Base-by-base conservation (phyloP, 2,113 vertebrate genomes). In the Marmota flaviventris region DNA sequence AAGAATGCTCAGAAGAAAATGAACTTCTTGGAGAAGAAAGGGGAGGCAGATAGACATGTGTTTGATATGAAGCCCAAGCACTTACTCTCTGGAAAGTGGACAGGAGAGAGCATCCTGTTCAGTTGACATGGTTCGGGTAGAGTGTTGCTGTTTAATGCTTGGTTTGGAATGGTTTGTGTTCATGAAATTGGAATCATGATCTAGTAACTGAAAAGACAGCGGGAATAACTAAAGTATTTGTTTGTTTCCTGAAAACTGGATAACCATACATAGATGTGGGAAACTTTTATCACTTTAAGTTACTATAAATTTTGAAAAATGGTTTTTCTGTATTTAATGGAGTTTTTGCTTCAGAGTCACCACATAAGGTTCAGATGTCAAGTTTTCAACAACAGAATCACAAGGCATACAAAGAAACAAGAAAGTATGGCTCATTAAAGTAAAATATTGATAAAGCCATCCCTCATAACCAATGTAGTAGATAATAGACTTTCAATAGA, bases 31-130 rank as follows among this genome's bases (percentile, higher is more conserved):
- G 99, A 99, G 94, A 99, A 97, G 98, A 99, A 99, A 98, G 99
- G 99, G 14, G 99, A 99, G 95, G 94, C 99, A 0, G 99, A 99
- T 96, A 98, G 99, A 85, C 99, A 99, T 27, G 99, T 99, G 65
- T 99, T 99, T 65, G 98, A 99, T 96, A 98, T 99, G 94, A 99
- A 99, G 96, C 99, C 99, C 39, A 99, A 99, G 98, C 99, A 99
- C 85, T 98, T 99, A 7, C 98, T 99, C 73, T 97, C 99, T 34
- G 99, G 99, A 25, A 99, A 99, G 98, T 99, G 0, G 99, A 99
- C 85, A 98, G 98, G 98, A 99, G 99, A 99, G 99, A 99, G 94
- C 4, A 53, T 34, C 51, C 29, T 78, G 53, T 29, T 34, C 51
- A 24, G 86, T 77, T 32, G 84, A 91, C 85, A 51, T 4, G 25